A percentile compares a stretch with the other conserved stretches of the same genome.
Evolutionary conservation across 35 echinoderm and acorn worm species (phyloP).

Genomic region (Stichopus chloronotus): DNA sequence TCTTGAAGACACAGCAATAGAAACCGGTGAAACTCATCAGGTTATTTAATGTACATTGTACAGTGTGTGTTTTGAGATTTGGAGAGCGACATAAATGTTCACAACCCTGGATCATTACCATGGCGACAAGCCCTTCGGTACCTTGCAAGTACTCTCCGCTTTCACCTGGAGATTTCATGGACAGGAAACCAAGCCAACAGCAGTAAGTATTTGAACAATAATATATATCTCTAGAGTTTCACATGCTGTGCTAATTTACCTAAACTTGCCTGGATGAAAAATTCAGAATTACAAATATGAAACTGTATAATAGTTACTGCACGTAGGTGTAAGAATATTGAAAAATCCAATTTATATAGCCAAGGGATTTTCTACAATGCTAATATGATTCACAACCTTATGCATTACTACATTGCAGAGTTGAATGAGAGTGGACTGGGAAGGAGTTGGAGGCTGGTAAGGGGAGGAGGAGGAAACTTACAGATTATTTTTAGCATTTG

Average conservation of each 20-base stretch:
- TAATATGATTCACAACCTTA: too few relatives aligned
- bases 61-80: too few relatives aligned
- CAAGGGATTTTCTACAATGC: neutral
- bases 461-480: too few relatives aligned
- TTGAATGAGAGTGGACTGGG: too few relatives aligned
- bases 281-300: neutral
- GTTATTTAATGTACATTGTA: too few relatives aligned
- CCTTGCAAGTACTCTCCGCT: slow-evolving; percentile 27
- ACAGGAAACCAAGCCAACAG: slow-evolving; percentile 3
- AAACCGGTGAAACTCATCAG: too few relatives aligned
- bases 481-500: too few relatives aligned
- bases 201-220: neutral
- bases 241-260: neutral
- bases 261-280: neutral
- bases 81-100: neutral
- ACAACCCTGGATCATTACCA: neutral
- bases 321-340: neutral
- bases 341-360: neutral
- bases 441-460: too few relatives aligned
- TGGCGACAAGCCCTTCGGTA: slow-evolving; percentile 11
- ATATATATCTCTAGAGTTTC: neutral
- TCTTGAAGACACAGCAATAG: too few relatives aligned
- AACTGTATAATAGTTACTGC: neutral
- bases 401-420: too few relatives aligned
- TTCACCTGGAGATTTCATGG: neutral